Conservation (phyloP, 2,888 invertebrate genomes). For the Cantharis lateralis region DNA sequence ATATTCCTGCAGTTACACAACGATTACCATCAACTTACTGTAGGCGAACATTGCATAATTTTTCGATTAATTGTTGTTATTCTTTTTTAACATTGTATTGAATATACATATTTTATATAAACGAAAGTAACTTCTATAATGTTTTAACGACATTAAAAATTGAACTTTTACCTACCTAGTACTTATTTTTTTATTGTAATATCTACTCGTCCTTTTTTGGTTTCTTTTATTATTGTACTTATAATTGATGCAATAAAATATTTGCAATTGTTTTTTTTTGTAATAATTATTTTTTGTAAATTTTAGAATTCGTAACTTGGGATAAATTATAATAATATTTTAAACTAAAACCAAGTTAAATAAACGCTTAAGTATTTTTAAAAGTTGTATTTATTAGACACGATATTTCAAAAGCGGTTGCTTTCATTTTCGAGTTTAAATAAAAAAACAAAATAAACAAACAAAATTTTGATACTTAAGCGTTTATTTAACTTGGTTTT, state of each 20-base stretch:
- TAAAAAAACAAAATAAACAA: no score
- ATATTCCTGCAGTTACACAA: slow-evolving; percentile 34
- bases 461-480: no score
- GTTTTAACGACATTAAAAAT: slow-evolving; percentile 19
- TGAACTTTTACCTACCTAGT: slow-evolving; percentile 21
- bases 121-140: slow-evolving; percentile 16
- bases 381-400: no score
- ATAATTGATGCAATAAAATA: slow-evolving; percentile 21
- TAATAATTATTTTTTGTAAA: no score
- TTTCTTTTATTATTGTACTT: slow-evolving; percentile 26
- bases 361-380: no score
- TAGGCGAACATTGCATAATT: slow-evolving; percentile 13
- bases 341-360: no score
- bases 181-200: slow-evolving; percentile 25
- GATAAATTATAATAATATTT: no score
- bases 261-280: slow-evolving; percentile 20
- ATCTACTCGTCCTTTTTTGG: slow-evolving; percentile 5
- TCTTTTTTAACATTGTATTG: slow-evolving; percentile 22
- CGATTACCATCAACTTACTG: slow-evolving; percentile 13
- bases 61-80: slow-evolving; percentile 22
- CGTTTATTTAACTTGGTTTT: no score
- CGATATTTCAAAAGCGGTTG: no score
- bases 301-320: no score
- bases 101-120: slow-evolving; percentile 31
- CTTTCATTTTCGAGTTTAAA: no score